Percentiles rank a stretch among this genome's conserved stretches.
These are phyloP conservation scores for Halocaridina rubra DNA, from an alignment of 2,888 invertebrate species.

Conservation along the genomic window DNA sequence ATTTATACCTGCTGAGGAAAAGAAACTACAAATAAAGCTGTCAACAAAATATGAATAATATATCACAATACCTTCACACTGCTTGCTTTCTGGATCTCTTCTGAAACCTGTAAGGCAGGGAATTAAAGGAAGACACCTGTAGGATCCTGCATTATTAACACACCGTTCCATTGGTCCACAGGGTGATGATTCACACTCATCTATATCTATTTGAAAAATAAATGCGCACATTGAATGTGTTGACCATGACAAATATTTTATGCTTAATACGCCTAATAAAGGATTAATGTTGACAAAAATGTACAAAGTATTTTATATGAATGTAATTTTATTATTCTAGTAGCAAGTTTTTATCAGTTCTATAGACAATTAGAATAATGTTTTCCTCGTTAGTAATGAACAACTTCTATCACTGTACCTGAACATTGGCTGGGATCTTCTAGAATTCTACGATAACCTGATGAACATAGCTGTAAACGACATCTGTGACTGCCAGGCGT, in stretches of 20 bases:
- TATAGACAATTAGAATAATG: no score
- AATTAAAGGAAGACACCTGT: slow-evolving; percentile 1
- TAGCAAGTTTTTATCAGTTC: no score
- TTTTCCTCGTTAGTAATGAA: no score
- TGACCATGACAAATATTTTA: neutral
- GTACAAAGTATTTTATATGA: no score
- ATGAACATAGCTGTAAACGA: slow-evolving; percentile 6
- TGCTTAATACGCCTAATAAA: no score
- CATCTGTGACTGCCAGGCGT: slow-evolving; percentile 20
- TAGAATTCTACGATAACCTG: neutral
- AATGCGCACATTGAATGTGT: neutral
- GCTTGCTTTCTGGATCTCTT: neutral
- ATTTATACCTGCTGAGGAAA: no score
- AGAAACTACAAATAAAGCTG: no score
- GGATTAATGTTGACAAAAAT: no score
- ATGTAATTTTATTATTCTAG: no score
- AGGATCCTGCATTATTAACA: slow-evolving; percentile 36
- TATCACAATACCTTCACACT: slow-evolving; percentile 52
- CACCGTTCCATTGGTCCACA: slow-evolving; percentile 24
- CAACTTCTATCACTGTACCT: no score
- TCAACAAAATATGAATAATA: no score
- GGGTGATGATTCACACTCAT: slow-evolving; percentile 34
- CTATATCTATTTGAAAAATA: slow-evolving; percentile 6
- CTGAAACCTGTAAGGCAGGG: slow-evolving; percentile 28
- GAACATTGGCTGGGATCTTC: slow-evolving; percentile 1